Evolutionary conservation across 2,113 vertebrate genomes (phyloP).

Genomic region (Psilopsiagon aymara): DNA sequence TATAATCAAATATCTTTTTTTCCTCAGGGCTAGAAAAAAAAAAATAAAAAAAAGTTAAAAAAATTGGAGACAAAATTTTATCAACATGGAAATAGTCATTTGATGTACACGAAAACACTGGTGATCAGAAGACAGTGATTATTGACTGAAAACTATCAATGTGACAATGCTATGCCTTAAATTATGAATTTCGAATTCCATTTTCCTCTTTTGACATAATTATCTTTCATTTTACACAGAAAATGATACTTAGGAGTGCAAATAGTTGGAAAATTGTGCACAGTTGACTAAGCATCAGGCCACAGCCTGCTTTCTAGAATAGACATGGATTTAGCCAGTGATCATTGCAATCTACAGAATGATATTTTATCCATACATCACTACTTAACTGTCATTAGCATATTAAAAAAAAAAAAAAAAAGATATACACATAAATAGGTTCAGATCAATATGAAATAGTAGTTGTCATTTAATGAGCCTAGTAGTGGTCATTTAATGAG

Average conservation of each 20-base stretch:
- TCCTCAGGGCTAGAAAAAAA: neutral
- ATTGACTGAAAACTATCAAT: neutral
- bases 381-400: neutral
- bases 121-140: neutral
- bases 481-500: neutral
- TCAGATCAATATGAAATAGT: neutral
- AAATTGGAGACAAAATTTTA: neutral
- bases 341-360: neutral
- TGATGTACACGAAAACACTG: neutral
- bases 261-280: constrained; percentile 14
- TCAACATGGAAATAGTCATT: neutral
- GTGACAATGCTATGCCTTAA: neutral
- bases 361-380: neutral
- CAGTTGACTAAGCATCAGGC: neutral
- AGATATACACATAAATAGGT: neutral
- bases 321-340: neutral
- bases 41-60: neutral
- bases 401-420: neutral
- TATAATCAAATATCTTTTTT: neutral
- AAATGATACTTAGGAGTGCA: neutral
- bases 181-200: constrained; percentile 8
- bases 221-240: constrained; percentile 8
- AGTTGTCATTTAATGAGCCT: neutral
- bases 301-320: neutral
- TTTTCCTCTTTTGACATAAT: constrained; percentile 1